These are phyloP conservation scores for Thecocarcelia acutangulata DNA, from an alignment of 2,888 invertebrate species.

Conservation along the genomic window DNA sequence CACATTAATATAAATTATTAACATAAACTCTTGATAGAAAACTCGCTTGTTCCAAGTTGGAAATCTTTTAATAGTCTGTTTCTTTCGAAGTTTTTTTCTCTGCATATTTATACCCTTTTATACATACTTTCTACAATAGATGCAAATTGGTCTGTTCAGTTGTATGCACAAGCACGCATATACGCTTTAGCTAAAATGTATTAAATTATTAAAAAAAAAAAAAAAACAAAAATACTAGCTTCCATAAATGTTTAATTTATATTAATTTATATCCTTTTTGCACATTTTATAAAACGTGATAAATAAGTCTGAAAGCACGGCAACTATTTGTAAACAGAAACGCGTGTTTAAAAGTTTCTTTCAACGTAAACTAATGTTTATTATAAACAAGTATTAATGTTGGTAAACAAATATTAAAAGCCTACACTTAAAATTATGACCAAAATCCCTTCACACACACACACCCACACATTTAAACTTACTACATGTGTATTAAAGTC, in stretches of 20 bases:
- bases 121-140: too few relatives aligned
- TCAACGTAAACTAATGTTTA: conserved; percentile 39
- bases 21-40: too few relatives aligned
- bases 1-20: too few relatives aligned
- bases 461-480: neutral
- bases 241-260: conserved; percentile 15
- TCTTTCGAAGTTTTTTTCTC: too few relatives aligned
- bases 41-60: too few relatives aligned
- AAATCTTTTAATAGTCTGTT: too few relatives aligned
- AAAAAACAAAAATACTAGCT: neutral
- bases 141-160: too few relatives aligned
- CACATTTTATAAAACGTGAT: conserved; percentile 37
- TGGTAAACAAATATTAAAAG: conserved; percentile 48
- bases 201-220: neutral
- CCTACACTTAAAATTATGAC: conserved; percentile 8
- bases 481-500: too few relatives aligned
- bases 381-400: conserved; percentile 45
- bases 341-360: conserved; percentile 31
- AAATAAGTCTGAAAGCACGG: neutral
- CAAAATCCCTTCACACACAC: conserved; percentile 7
- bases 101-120: too few relatives aligned
- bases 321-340: conserved; percentile 20
- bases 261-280: conserved; percentile 28
- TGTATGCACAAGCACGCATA: too few relatives aligned
- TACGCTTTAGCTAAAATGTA: neutral